Evolutionary conservation across 2,113 vertebrate genomes (phyloP).

Genomic region (Damaliscus lunatus): DNA sequence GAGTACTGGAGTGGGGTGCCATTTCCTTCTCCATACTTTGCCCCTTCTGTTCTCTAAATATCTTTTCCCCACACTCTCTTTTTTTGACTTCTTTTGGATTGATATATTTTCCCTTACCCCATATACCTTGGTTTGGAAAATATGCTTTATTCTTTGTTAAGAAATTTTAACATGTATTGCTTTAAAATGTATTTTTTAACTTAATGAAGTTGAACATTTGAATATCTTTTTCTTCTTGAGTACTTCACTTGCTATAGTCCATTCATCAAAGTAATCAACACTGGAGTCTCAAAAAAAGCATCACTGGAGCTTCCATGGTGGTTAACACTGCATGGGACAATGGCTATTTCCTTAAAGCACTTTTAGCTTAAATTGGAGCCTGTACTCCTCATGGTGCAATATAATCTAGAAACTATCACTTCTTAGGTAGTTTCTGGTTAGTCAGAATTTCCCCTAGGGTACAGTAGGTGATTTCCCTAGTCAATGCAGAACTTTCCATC

Average conservation of each 20-base stretch:
- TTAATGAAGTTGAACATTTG: neutral
- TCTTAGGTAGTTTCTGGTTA: neutral
- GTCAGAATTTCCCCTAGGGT: neutral
- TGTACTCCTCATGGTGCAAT: neutral
- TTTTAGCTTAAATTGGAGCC: neutral
- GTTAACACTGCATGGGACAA: neutral
- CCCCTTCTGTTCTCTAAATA: neutral
- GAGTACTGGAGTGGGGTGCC: too few relatives aligned
- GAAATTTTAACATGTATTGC: neutral
- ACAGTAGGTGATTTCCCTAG: neutral
- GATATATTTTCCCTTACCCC: neutral
- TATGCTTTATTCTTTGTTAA: neutral
- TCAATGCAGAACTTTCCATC: neutral
- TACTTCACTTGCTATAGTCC: neutral
- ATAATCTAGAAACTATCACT: neutral
- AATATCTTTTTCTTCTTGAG: too few relatives aligned
- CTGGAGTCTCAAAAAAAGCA: neutral
- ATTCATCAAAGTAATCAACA: neutral
- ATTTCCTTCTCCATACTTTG: neutral
- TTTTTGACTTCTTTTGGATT: neutral
- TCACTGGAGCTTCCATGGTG: fast-evolving
- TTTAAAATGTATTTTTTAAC: neutral
- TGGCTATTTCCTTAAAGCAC: neutral
- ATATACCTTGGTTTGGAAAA: neutral
- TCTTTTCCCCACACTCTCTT: neutral